Base-by-base conservation (phyloP, 2,113 vertebrate genomes). In the Erythrocercus mccallii region DNA sequence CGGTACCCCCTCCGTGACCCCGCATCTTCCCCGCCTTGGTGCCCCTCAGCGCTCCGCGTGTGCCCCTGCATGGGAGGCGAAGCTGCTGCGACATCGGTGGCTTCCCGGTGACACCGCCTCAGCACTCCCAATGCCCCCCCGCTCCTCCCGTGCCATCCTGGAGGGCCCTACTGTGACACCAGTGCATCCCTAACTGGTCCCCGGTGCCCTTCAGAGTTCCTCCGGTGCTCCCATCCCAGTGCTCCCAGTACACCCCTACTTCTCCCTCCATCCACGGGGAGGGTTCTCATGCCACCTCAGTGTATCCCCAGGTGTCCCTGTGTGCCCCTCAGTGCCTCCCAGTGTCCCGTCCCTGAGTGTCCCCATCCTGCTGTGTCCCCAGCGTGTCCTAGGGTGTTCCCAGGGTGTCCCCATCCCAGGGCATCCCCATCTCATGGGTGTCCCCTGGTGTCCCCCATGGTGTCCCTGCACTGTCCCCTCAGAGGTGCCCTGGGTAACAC, bases 21-120 rank as follows among this genome's bases (percentile, higher is more conserved):
- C 35, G 11, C 21, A 0, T 10, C 44, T 18, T 18, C 31, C 48
- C 48, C 38, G 1, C 31, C 31, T 44, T 33, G 0, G 44, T 27
- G 69, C 15, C 50, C n/a, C 71, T 12, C 56, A 5, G 20, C 23
- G 53, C 24, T 22, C 72, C 3, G 10, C 40, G 31, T 50, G 40
- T 10, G 18, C 47, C n/a, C 50, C 44, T 1, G 51, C 38, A 1
- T 24, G 19, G 44, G 44, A 50, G 44, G 45, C 25, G 16, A 8
- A 15, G 4, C 25, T 10, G 25, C 24, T 35, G 56, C 4, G 25
- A 20, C 37, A 8, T 51, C 18, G 24, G 45, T 15, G 64, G 14
- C 28, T 31, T 37, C 77, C 50, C n/a, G 22, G 22, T 47, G 64
- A 40, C 11, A 16, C 30, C 44, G 23, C 35, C 19, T 28, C 53